phyloP scores from a whole-genome alignment of 2,113 vertebrate species.

The Syrrhaptes paradoxus region DNA sequence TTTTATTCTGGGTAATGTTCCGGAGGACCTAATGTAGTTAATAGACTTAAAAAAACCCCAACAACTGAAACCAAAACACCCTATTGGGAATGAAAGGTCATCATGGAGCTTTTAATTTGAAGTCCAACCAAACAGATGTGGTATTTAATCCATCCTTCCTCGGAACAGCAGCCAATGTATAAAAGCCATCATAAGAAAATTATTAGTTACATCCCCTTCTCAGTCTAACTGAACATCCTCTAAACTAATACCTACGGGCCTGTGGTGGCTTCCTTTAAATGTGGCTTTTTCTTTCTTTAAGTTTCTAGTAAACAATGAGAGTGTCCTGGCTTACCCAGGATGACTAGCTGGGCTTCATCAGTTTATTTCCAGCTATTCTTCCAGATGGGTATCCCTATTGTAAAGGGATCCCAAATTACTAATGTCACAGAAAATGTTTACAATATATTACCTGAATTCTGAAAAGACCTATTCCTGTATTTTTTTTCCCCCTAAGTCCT shows the following conservation, averaged over 20 bases:
- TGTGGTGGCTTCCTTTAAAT: background rate
- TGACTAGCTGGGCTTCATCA: background rate
- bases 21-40: background rate
- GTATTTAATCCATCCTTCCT: slow-evolving; percentile 16
- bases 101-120: slow-evolving; percentile 35
- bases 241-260: background rate
- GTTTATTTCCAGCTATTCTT: background rate
- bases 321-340: background rate
- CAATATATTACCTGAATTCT: background rate
- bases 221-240: background rate
- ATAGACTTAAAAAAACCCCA: background rate
- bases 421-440: background rate
- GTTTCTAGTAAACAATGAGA: background rate
- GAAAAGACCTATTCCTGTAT: background rate
- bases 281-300: background rate
- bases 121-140: background rate
- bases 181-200: background rate
- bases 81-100: slow-evolving; percentile 6
- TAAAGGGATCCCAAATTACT: background rate
- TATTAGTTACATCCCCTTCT: background rate
- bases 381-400: background rate
- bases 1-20: background rate
- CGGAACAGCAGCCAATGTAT: background rate
- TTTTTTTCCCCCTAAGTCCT: background rate
- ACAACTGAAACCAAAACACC: background rate